phyloP scores from a whole-genome alignment of 1,140 invertebrate species.

The Venustaconcha ellipsiformis region DNA sequence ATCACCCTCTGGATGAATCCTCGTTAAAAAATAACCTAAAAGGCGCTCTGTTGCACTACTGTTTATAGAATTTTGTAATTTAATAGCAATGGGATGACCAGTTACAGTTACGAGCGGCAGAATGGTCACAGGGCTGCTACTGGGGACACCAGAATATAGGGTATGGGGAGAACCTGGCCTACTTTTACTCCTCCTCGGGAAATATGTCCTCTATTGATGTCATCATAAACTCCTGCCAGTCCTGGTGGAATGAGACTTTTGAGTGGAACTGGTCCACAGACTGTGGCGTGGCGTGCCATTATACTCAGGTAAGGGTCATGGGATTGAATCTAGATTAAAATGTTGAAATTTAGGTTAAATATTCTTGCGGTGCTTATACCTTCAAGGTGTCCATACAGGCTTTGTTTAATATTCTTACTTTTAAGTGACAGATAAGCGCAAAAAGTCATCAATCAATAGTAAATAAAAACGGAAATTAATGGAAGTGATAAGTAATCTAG shows the following conservation, averaged over 20 bases:
- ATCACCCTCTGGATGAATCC: too few species aligned
- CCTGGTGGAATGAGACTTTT: constrained; percentile 23
- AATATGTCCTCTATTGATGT: constrained; percentile 4
- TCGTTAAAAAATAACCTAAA: too few species aligned
- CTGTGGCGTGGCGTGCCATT: constrained; percentile 23
- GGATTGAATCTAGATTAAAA: neutral
- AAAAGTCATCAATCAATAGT: neutral
- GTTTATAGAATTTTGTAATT: too few species aligned
- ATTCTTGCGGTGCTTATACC: neutral
- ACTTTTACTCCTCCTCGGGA: constrained; percentile 11
- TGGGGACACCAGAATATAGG: constrained; percentile 20
- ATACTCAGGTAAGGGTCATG: constrained; percentile 12
- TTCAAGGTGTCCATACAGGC: too few species aligned
- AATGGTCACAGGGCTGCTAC: constrained; percentile 23
- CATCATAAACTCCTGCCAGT: constrained; percentile 13
- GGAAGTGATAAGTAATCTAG: too few species aligned
- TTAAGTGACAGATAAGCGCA: neutral
- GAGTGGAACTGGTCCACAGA: constrained; percentile 19
- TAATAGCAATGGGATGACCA: constrained; percentile 11
- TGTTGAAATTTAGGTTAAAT: neutral
- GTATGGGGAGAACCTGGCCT: constrained; percentile 19
- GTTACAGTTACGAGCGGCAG: constrained; percentile 6
- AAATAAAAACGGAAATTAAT: neutral
- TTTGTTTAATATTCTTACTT: neutral
- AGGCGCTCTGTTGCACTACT: too few species aligned